Evolutionary conservation across 1,140 invertebrate species (phyloP).

Genomic region (Dreissena rostriformis): DNA sequence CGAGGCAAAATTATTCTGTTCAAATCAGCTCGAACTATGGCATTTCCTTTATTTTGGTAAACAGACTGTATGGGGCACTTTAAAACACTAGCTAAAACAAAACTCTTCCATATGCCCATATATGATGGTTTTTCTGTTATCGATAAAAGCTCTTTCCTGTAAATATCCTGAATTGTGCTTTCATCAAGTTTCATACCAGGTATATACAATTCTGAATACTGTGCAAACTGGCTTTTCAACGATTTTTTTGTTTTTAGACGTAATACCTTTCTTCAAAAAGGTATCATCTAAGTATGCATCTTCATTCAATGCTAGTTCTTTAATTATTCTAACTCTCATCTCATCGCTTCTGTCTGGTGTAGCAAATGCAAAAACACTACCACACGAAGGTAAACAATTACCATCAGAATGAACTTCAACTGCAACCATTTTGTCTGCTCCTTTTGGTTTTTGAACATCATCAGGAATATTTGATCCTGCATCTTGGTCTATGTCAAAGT

Average conservation of each 20-base stretch:
- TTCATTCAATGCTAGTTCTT: constrained; percentile 19
- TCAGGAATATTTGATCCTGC: background rate
- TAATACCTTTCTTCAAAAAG: background rate
- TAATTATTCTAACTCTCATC: constrained; percentile 8
- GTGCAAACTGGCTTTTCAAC: background rate
- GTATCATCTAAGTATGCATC: constrained; percentile 10
- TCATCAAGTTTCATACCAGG: constrained; percentile 10
- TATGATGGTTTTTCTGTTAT: constrained; percentile 16
- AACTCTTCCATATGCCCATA: constrained; percentile 40
- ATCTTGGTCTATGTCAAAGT: constrained; percentile 15
- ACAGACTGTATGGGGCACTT: constrained; percentile 6
- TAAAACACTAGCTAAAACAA: constrained; percentile 23
- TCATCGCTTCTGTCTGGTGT: background rate
- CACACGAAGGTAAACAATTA: constrained; percentile 30
- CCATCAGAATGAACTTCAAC: constrained; percentile 22
- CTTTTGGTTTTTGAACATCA: constrained; percentile 17
- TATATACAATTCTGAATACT: constrained; percentile 18
- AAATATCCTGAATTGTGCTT: background rate
- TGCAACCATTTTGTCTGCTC: constrained; percentile 8
- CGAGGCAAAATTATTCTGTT: constrained; percentile 24
- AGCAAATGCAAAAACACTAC: constrained; percentile 21
- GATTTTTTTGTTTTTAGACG: background rate
- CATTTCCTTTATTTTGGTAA: constrained; percentile 23
- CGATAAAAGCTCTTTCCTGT: constrained; percentile 12
- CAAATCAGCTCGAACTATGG: constrained; percentile 14